Conservation (phyloP, 2,113 vertebrate species). For the Pterocles gutturalis region DNA sequence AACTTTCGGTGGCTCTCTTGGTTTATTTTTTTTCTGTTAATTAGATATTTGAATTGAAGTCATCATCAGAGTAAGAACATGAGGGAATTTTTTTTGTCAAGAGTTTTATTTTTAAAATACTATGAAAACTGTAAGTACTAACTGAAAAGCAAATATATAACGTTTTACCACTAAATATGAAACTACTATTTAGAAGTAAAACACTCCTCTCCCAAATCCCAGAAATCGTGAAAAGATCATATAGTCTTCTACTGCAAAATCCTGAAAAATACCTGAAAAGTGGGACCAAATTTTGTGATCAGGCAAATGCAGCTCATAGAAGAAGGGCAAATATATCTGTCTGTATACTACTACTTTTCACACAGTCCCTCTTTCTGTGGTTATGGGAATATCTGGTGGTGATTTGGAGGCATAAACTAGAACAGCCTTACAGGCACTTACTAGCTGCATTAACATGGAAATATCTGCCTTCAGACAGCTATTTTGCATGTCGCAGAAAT, state of each 20-base stretch:
- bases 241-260: neutral
- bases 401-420: neutral
- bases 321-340: neutral
- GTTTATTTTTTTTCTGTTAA: constrained; percentile 91
- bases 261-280: neutral
- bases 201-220: neutral
- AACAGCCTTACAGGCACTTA: neutral
- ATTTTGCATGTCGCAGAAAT: neutral
- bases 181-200: neutral
- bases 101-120: neutral
- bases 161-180: neutral
- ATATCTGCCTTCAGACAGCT: neutral
- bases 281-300: neutral
- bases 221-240: neutral
- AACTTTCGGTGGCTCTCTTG: constrained; percentile 86
- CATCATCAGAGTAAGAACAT: neutral
- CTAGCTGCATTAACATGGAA: neutral
- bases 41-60: constrained; percentile 19
- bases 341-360: neutral
- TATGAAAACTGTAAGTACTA: neutral
- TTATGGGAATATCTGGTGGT: neutral
- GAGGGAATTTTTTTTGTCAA: neutral
- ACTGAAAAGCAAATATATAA: neutral
- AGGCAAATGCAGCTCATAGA: neutral
- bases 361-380: fast-evolving